These are phyloP conservation scores for Aricia artaxerxes DNA, from an alignment of 2,888 invertebrate species.

Conservation along the genomic window DNA sequence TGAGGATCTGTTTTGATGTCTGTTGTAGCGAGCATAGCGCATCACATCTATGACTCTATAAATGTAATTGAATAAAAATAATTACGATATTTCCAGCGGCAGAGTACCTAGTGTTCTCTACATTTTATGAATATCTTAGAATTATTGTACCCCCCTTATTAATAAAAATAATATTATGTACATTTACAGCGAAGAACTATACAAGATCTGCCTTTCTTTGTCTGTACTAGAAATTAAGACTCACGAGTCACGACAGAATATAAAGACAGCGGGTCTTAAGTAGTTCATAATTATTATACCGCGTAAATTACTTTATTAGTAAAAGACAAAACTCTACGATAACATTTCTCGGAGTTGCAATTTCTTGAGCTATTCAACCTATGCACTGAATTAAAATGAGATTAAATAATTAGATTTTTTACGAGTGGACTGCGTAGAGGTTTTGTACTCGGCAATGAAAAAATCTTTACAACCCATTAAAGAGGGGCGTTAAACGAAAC, in stretches of 20 bases:
- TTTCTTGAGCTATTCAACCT: neutral
- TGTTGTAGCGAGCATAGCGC: neutral
- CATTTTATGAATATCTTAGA: too few relatives aligned
- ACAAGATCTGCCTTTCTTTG: too few relatives aligned
- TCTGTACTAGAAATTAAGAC: too few relatives aligned
- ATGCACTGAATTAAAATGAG: neutral
- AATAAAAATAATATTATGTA: too few relatives aligned
- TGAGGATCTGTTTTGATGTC: constrained; percentile 6
- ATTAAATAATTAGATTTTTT: neutral
- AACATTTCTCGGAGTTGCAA: too few relatives aligned
- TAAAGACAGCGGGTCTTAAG: too few relatives aligned
- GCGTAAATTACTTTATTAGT: too few relatives aligned
- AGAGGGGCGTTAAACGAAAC: constrained; percentile 40
- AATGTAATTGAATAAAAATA: neutral
- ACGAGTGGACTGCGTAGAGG: neutral
- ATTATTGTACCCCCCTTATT: too few relatives aligned
- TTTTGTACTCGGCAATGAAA: neutral
- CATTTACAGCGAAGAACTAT: too few relatives aligned
- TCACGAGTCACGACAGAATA: too few relatives aligned
- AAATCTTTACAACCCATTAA: constrained; percentile 23
- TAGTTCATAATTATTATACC: too few relatives aligned
- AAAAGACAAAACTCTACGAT: too few relatives aligned
- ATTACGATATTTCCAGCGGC: neutral
- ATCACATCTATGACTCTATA: neutral
- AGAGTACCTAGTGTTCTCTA: neutral